phyloP scores from a whole-genome alignment of 2,888 invertebrate genomes.

The Ectemnius cavifrons region DNA sequence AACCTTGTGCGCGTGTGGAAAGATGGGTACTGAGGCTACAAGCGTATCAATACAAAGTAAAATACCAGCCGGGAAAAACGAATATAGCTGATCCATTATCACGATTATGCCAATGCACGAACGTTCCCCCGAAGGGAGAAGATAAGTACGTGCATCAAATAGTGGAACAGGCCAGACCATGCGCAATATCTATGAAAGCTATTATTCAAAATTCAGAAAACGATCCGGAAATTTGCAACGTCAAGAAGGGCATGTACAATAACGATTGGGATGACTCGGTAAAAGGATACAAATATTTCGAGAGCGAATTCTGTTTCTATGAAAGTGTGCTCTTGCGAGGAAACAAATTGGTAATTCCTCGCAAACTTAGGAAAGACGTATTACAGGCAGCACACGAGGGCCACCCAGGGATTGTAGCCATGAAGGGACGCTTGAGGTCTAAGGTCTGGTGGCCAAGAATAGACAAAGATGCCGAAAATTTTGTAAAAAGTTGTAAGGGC shows the following conservation, averaged over 20 bases:
- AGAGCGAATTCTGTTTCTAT: constrained; percentile 12
- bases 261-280: constrained; percentile 29
- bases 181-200: not conserved
- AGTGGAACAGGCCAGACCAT: not conserved
- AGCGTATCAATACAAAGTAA: too few relatives aligned
- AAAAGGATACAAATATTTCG: constrained; percentile 28
- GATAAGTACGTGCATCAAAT: too few relatives aligned
- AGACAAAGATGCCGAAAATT: constrained; percentile 52
- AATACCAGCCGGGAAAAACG: too few relatives aligned
- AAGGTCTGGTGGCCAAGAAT: constrained; percentile 59
- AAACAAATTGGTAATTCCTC: constrained; percentile 50
- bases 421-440: constrained; percentile 48
- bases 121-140: too few relatives aligned
- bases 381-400: constrained; percentile 65
- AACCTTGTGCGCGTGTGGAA: constrained; percentile 48
- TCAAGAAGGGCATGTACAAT: constrained; percentile 25
- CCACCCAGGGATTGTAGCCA: constrained; percentile 57
- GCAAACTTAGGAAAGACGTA: not conserved
- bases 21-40: constrained; percentile 62
- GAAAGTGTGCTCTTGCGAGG: not conserved
- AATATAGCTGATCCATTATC: too few relatives aligned
- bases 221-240: not conserved
- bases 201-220: not conserved
- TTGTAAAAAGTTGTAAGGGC: constrained; percentile 43
- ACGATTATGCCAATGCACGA: too few relatives aligned